Evolutionary conservation across 30 jellyfish, hydroid and myxozoan genomes (phyloP), one percentile per base, ranked within the genome.

Genomic region (Catostylus mosaicus): DNA sequence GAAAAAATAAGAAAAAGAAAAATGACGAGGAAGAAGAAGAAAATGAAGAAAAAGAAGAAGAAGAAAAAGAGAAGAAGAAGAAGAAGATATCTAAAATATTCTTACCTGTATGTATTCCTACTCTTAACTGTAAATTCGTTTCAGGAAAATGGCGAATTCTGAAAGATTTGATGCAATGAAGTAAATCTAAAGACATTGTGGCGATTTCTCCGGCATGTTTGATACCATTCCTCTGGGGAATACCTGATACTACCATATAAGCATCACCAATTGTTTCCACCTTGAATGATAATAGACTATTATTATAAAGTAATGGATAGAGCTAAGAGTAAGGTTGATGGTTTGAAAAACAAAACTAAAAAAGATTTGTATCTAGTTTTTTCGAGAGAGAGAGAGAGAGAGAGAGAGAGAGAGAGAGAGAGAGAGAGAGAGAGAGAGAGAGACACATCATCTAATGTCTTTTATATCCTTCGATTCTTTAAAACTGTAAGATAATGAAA

Each of bases 231-330:
- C 88, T 67, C 67, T 75, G 90, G 1, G 98, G 98, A 50, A 93
- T 87, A 20, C 98, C 98, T 0, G 97, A 87, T 32, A 93, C 98
- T 6, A 93, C 98, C 98, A 93, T 93, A 91, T 93, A 93, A 2
- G 98, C 98, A 75, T 93, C 98, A 22, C 98, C 98, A 34, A 93
- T 93, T 22, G 98, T 93, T 68, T 93, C 98, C 5, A 93, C 98
- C 98, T 93, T 43, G n/a, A 73, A 22, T 60, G 20, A 35, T 40
- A 5, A 14, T 40, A 40, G 11, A 40, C 54, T 40, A 5, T 40
- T 7, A 40, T 40, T n/a, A n/a, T n/a, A n/a, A n/a, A n/a, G n/a
- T n/a, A n/a, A n/a, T n/a, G n/a, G n/a, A n/a, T n/a, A n/a, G n/a
- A n/a, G n/a, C n/a, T n/a, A n/a, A n/a, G n/a, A n/a, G n/a, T n/a